Evolutionary conservation across 92 coral and sea anemone species (phyloP).

Genomic region (Porites evermanni): DNA sequence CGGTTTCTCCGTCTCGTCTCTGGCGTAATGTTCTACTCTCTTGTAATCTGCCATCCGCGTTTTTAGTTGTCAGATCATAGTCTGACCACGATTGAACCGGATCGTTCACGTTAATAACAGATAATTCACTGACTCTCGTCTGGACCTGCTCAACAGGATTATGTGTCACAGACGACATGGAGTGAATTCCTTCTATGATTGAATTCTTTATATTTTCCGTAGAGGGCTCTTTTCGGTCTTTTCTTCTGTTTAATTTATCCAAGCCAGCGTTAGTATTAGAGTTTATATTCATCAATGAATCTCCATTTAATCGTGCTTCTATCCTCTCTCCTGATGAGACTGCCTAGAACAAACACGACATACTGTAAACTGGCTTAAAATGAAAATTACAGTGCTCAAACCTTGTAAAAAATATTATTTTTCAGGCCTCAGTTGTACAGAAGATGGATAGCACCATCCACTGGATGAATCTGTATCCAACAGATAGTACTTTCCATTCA

Average conservation of each 20-base stretch:
- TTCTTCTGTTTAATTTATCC: not conserved
- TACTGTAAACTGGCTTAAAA: slow-evolving; percentile 17
- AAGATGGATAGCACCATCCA: too few relatives aligned
- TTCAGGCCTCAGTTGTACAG: not conserved
- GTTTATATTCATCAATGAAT: not conserved
- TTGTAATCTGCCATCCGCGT: slow-evolving; percentile 5
- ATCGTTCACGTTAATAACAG: slow-evolving; percentile 61
- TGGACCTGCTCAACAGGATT: slow-evolving; percentile 31
- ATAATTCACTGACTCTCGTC: slow-evolving; percentile 69
- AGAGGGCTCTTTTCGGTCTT: slow-evolving; percentile 8
- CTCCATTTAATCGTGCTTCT: not conserved
- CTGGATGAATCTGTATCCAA: too few relatives aligned
- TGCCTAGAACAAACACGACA: slow-evolving; percentile 74
- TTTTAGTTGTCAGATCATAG: slow-evolving; percentile 11
- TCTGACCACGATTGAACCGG: slow-evolving; percentile 22
- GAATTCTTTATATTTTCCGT: slow-evolving; percentile 16
- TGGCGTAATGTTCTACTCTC: slow-evolving; percentile 21
- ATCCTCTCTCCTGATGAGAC: slow-evolving; percentile 76
- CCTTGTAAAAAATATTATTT: too few relatives aligned
- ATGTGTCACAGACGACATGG: slow-evolving; percentile 11
- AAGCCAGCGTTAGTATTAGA: not conserved
- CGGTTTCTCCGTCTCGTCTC: slow-evolving; percentile 3
- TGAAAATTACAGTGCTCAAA: too few relatives aligned
- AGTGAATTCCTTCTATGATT: slow-evolving; percentile 15
- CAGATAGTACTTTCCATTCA: too few relatives aligned